phyloP scores from a whole-genome alignment of 2,888 invertebrate species.

The Pristionchus mayeri region DNA sequence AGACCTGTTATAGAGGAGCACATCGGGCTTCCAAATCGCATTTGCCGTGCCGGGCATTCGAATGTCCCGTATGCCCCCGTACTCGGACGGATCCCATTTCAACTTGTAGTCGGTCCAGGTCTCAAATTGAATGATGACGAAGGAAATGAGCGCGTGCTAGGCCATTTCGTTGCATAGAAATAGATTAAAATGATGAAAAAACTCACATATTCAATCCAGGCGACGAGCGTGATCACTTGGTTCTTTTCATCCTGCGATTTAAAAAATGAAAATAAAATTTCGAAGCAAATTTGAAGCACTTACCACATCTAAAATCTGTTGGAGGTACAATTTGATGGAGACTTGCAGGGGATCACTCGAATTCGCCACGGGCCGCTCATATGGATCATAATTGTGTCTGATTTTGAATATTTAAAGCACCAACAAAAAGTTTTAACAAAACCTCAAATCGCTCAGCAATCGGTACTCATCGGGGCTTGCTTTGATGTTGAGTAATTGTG shows the following conservation, averaged over 20 bases:
- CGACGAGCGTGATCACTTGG: conserved; percentile 68
- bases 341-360: conserved; percentile 66
- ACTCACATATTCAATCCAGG: conserved; percentile 68
- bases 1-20: conserved; percentile 67
- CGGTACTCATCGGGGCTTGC: conserved; percentile 65
- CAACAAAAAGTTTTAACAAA: too few species aligned
- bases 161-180: not conserved
- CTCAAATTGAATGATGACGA: conserved; percentile 17
- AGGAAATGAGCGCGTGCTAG: not conserved
- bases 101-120: conserved; percentile 70
- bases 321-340: conserved; percentile 66
- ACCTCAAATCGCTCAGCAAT: conserved; percentile 62
- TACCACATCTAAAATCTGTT: conserved; percentile 70
- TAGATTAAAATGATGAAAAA: not conserved
- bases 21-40: conserved; percentile 69
- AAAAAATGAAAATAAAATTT: not conserved
- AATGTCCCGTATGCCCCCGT: conserved; percentile 68
- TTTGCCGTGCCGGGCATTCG: conserved; percentile 65
- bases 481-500: not conserved
- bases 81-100: conserved; percentile 68
- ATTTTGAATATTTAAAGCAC: not conserved
- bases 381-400: conserved; percentile 67
- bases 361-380: conserved; percentile 68
- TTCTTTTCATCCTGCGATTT: conserved; percentile 67
- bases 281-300: not conserved